These are phyloP conservation scores for Hirundo rustica DNA, from an alignment of 2,797 vertebrate genomes.

Conservation along the genomic window DNA sequence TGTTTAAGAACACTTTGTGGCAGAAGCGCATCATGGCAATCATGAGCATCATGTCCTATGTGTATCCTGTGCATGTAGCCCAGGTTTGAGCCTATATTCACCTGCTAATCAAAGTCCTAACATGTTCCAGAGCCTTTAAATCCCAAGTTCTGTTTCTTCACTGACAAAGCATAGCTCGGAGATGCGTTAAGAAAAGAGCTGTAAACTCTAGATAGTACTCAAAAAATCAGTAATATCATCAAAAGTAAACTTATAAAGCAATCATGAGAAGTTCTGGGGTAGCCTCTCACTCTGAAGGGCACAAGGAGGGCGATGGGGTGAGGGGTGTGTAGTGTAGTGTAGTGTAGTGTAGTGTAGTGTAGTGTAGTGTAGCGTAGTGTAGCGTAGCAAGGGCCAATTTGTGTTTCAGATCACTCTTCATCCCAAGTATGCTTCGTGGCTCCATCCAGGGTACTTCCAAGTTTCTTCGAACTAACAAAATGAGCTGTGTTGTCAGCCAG, in stretches of 20 bases:
- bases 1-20: background rate
- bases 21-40: background rate
- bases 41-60: too few relatives aligned
- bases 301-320: accelerated
- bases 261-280: background rate
- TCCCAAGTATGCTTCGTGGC: background rate
- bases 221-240: background rate
- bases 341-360: too few relatives aligned
- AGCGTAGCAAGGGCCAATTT: background rate
- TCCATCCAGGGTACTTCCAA: background rate
- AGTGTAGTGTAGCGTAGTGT: too few relatives aligned
- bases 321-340: background rate
- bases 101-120: background rate
- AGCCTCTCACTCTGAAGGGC: background rate
- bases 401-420: background rate
- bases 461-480: background rate
- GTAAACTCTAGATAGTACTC: background rate
- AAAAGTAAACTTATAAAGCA: background rate
- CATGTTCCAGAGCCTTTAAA: background rate
- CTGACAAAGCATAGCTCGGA: background rate
- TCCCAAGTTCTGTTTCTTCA: background rate
- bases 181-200: accelerated
- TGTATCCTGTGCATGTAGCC: background rate
- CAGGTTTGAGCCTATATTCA: background rate
- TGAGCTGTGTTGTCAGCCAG: background rate